A percentile compares a stretch with the other conserved stretches of the same genome.
These are phyloP conservation scores for Lasaia peninsularis DNA, from an alignment of 1,140 invertebrate species.

Conservation along the genomic window DNA sequence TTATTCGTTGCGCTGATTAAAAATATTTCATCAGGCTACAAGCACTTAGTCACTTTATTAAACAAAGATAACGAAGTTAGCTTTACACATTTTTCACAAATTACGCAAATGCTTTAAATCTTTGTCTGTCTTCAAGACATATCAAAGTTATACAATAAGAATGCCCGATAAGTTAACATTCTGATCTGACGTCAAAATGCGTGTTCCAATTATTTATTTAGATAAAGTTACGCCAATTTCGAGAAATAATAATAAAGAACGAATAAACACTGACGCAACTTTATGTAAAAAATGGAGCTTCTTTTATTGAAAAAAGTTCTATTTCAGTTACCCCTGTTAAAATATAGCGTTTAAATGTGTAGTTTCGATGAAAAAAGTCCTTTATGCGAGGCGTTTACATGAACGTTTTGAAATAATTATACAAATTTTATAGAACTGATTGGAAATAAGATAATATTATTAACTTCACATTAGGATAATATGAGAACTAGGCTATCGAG, in stretches of 20 bases:
- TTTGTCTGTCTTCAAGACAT: slow-evolving; percentile 3
- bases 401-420: too few species aligned
- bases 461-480: too few species aligned
- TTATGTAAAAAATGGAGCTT: too few species aligned
- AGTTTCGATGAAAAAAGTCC: too few species aligned
- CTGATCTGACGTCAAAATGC: slow-evolving; percentile 5
- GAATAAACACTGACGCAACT: too few species aligned
- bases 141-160: slow-evolving; percentile 9
- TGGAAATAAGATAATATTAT: too few species aligned
- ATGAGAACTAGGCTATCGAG: neutral
- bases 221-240: neutral
- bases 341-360: too few species aligned
- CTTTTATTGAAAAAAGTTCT: too few species aligned
- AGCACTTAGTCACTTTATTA: slow-evolving; percentile 11
- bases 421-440: too few species aligned
- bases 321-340: too few species aligned
- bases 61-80: slow-evolving; percentile 11
- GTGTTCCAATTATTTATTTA: neutral
- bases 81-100: slow-evolving; percentile 27
- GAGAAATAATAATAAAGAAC: neutral
- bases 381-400: too few species aligned
- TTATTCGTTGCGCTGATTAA: too few species aligned
- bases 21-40: neutral
- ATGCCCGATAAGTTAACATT: slow-evolving; percentile 1
- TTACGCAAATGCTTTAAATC: slow-evolving; percentile 32